These are phyloP conservation scores for Zaprionus lachaisei DNA, from an alignment of 1,140 invertebrate genomes.

Conservation along the genomic window DNA sequence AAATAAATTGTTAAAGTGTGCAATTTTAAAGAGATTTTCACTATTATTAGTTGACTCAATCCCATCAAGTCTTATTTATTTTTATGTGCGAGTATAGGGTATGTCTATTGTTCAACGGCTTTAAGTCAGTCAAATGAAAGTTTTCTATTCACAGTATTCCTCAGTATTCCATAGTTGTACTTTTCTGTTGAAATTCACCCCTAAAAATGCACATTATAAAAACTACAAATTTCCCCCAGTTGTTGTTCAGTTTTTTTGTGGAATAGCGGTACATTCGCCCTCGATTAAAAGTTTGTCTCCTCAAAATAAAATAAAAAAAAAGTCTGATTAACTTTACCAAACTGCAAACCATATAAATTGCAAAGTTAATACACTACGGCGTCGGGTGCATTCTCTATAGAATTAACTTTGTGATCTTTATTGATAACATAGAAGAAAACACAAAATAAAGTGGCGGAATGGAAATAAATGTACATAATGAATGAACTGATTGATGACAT, in stretches of 20 bases:
- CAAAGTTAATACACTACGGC: constrained; percentile 16
- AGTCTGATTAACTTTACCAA: constrained; percentile 61
- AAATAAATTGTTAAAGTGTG: too few relatives aligned
- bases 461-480: background rate
- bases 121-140: background rate
- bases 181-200: constrained; percentile 3
- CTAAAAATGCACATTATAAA: constrained; percentile 17
- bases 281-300: constrained; percentile 60
- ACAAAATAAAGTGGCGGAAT: background rate
- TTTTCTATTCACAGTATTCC: background rate
- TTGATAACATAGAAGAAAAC: background rate
- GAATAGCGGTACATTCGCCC: constrained; percentile 40
- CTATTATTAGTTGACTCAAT: background rate
- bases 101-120: background rate
- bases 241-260: constrained; percentile 39
- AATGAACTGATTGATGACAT: background rate
- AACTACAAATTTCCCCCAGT: constrained; percentile 22
- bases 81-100: background rate
- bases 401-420: background rate
- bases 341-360: constrained; percentile 36
- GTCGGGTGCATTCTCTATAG: background rate
- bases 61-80: background rate
- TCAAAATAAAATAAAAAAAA: constrained; percentile 34
- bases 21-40: background rate
- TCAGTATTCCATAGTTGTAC: background rate